Evolutionary conservation across 2,797 vertebrate species (phyloP), one percentile per base, ranked within the genome.

Genomic region (Anas acuta): DNA sequence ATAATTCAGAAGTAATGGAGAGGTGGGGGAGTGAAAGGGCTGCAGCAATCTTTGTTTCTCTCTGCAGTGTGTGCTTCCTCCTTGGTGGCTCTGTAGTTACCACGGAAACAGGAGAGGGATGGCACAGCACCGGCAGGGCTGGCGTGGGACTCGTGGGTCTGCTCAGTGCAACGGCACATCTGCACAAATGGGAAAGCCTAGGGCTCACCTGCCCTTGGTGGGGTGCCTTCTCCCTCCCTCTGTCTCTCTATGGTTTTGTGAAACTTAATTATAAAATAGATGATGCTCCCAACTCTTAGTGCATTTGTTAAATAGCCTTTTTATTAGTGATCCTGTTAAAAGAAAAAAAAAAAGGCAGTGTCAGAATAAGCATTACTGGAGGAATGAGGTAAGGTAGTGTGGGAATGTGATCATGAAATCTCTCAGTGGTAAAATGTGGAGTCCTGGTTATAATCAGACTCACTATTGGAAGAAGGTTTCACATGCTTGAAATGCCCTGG

Each of bases 71-170:
- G 64, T 74, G 85, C 87, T 76, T 96, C 92, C 95, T 96, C 85
- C 75, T 89, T 83, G 53, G 81, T 96, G 90, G 70, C 92, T 96
- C 80, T 64, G 78, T 89, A 90, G 97, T 98, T 97, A 88, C 97
- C 97, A 96, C 47, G 93, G 97, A 97, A 97, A 98, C 90, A 0
- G 58, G 71, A 91, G 57, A 88, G 83, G 81, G 65, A 77, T 96
- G 94, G 87, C 94, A 92, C 84, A 84, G 93, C 91, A 91, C 79
- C 7, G 0, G 23, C 1, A 0, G 54, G 90, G 84, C 92, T 93
- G 89, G 69, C 93, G 64, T 58, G 78, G 62, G 77, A 93, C 92
- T 87, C 45, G 32, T 35, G 88, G 91, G 62, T 87, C 13, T 0
- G 77, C 69, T 70, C 19, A 3, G 57, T 91, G 70, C 90, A 90